Conservation (phyloP, 1,140 invertebrate genomes). For the Pogonomyrmex californicus region DNA sequence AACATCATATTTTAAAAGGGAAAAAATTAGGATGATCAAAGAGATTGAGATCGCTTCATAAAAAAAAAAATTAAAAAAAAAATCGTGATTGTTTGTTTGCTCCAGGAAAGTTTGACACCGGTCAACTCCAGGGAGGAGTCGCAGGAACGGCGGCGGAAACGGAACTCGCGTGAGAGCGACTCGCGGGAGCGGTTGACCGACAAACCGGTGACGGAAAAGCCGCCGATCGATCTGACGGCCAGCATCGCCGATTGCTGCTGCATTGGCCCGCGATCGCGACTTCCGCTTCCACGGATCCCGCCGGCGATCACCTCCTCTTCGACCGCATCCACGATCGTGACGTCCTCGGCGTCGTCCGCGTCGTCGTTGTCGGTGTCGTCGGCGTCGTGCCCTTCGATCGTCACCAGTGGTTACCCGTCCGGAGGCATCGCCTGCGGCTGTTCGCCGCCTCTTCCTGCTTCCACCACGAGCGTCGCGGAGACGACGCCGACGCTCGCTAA, state of each 20-base stretch:
- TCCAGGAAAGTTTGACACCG: constrained; percentile 80
- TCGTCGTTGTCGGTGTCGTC: constrained; percentile 45
- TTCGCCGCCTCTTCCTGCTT: constrained; percentile 71
- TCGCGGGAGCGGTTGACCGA: constrained; percentile 80
- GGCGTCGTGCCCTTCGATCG: constrained; percentile 38
- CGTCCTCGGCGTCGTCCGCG: constrained; percentile 19
- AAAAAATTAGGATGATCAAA: background rate
- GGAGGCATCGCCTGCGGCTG: constrained; percentile 59
- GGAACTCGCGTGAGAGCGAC: constrained; percentile 78
- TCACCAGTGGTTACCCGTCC: constrained; percentile 35
- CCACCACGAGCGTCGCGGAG: constrained; percentile 64
- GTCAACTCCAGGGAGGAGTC: constrained; percentile 77
- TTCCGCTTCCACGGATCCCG: constrained; percentile 79
- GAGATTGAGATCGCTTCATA: background rate
- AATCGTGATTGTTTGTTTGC: background rate
- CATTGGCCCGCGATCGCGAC: constrained; percentile 82
- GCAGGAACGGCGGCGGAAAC: constrained; percentile 76
- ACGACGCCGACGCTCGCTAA: constrained; percentile 79
- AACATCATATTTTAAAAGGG: background rate
- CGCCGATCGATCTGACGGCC: constrained; percentile 75
- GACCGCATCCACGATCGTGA: constrained; percentile 11
- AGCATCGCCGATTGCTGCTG: constrained; percentile 83
- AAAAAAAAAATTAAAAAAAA: background rate
- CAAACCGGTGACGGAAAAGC: constrained; percentile 67
- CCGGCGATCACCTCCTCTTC: constrained; percentile 27